Conservation (phyloP, 2,113 vertebrate species). For the Apistogramma diplotaenia region DNA sequence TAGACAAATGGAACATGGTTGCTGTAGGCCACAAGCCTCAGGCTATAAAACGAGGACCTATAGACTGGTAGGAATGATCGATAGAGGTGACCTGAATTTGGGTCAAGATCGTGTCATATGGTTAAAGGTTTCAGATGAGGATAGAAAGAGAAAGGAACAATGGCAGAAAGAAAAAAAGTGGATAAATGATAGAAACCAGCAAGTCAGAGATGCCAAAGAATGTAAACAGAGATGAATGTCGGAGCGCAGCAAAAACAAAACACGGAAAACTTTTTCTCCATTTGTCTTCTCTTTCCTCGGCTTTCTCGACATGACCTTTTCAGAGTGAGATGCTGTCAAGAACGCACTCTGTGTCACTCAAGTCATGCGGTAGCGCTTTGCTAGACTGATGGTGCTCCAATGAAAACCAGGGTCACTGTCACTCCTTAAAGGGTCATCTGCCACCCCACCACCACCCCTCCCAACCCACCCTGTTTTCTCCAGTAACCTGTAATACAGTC, state of each 20-base stretch:
- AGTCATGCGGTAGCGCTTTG: conserved; percentile 10
- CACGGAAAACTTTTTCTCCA: not conserved
- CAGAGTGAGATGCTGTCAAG: conserved; percentile 62
- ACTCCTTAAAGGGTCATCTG: not conserved
- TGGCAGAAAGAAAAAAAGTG: not conserved
- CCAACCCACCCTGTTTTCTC: not conserved
- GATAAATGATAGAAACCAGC: not conserved
- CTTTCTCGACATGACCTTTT: conserved; percentile 58
- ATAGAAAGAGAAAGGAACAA: not conserved
- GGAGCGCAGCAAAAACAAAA: not conserved
- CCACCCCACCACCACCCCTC: not conserved
- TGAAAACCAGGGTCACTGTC: conserved; percentile 46
- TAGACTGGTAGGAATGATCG: conserved; percentile 55
- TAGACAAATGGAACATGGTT: conserved; percentile 72
- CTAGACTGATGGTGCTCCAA: conserved; percentile 57
- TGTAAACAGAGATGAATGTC: conserved; percentile 20
- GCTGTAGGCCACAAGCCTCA: conserved; percentile 29
- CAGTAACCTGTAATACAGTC: not conserved
- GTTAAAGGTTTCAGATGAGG: conserved; percentile 15
- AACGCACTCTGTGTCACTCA: conserved; percentile 13
- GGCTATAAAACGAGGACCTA: conserved; percentile 43
- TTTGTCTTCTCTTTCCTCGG: not conserved
- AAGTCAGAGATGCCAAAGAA: not conserved
- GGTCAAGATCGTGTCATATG: conserved; percentile 59
- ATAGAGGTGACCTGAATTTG: conserved; percentile 58